Conservation (phyloP, 2,888 invertebrate species). For the Hymenopus coronatus region DNA sequence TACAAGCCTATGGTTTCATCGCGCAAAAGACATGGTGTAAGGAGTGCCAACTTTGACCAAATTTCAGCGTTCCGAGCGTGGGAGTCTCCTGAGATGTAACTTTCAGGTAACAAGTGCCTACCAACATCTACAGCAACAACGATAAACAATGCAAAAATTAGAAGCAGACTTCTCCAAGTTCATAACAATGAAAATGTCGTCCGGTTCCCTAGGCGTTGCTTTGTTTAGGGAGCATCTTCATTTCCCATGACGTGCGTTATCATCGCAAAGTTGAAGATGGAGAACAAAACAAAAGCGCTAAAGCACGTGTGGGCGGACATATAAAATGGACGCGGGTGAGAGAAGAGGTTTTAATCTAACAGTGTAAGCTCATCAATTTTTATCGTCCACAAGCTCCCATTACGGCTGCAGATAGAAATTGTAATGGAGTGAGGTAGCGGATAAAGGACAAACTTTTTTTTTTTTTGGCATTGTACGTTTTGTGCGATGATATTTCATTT, state of each 20-base stretch:
- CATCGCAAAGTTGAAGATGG: background rate
- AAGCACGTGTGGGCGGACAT: background rate
- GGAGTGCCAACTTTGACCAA: background rate
- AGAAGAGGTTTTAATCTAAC: slow-evolving; percentile 16
- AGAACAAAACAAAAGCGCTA: background rate
- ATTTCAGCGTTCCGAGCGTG: background rate
- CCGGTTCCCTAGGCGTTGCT: background rate
- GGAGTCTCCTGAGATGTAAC: background rate
- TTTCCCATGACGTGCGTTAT: background rate
- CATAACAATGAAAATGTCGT: background rate
- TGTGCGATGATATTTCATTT: background rate
- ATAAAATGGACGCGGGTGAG: background rate
- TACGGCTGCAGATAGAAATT: background rate
- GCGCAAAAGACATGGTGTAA: background rate
- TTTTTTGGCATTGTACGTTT: background rate
- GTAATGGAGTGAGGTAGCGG: background rate
- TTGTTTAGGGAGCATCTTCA: background rate
- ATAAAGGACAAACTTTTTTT: background rate
- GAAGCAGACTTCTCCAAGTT: background rate
- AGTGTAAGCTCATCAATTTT: slow-evolving; percentile 13
- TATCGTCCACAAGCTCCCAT: background rate
- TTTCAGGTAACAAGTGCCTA: background rate
- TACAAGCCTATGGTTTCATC: too few species aligned
- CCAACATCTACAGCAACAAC: background rate
- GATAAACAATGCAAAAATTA: background rate